Conservation (phyloP, 2,888 invertebrate genomes). For the Masnerella sp. region DNA sequence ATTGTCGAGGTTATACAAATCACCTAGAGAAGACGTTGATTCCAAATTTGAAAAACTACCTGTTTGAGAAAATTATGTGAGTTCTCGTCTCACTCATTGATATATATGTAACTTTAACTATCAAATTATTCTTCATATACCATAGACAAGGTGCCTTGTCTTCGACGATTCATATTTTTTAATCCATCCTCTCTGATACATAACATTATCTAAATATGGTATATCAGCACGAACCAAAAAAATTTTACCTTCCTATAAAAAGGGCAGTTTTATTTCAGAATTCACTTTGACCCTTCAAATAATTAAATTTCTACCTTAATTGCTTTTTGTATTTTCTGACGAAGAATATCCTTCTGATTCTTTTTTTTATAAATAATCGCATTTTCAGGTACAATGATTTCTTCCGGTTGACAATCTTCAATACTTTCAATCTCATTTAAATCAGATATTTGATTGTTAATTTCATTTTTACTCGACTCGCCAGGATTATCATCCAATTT, state of each 20-base stretch:
- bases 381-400: not conserved
- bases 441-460: no score
- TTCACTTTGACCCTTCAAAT: no score
- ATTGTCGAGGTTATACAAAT: conserved; percentile 67
- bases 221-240: conserved; percentile 71
- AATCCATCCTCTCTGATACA: conserved; percentile 72
- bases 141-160: conserved; percentile 72
- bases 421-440: not conserved
- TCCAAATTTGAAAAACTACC: conserved; percentile 67
- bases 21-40: conserved; percentile 66
- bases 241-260: conserved; percentile 32
- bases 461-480: no score
- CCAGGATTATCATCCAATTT: no score
- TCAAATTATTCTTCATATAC: conserved; percentile 59
- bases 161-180: conserved; percentile 72
- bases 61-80: conserved; percentile 67
- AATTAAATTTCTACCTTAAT: no score
- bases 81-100: no score
- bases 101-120: no score
- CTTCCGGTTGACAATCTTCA: no score
- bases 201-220: conserved; percentile 70
- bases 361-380: not conserved
- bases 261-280: conserved; percentile 62
- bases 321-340: conserved; percentile 39
- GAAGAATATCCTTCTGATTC: conserved; percentile 29